Percentiles rank a stretch among this genome's conserved stretches.
Conservation (phyloP, 2,113 vertebrate genomes). For the Grus americana region DNA sequence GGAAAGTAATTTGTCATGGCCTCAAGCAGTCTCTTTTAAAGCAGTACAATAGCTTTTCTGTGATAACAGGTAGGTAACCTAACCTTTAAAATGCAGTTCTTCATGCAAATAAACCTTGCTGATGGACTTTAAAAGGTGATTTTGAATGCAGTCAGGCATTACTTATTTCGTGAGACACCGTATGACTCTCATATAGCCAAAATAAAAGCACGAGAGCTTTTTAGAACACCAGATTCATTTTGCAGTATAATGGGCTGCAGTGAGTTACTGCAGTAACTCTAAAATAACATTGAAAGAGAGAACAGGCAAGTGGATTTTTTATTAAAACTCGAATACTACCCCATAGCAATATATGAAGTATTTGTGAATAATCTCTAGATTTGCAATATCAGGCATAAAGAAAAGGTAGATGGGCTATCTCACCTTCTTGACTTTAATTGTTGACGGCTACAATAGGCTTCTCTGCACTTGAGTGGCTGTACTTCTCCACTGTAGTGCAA, state of each 20-base stretch:
- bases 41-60: background rate
- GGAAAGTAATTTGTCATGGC: slow-evolving; percentile 33
- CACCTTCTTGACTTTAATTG: background rate
- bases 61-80: slow-evolving; percentile 13
- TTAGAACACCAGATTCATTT: background rate
- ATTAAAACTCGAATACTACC: background rate
- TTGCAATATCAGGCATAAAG: background rate
- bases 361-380: background rate
- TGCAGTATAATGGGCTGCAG: background rate
- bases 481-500: background rate
- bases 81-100: slow-evolving; percentile 40
- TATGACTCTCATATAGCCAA: background rate
- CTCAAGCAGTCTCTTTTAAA: slow-evolving; percentile 15
- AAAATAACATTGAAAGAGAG: background rate
- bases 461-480: background rate
- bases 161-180: background rate
- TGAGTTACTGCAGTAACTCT: background rate
- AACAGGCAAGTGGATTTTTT: background rate
- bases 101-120: slow-evolving; percentile 18
- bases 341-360: background rate
- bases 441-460: background rate
- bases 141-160: background rate
- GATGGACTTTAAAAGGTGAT: slow-evolving; percentile 23
- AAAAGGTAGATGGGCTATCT: background rate
- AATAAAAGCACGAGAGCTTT: background rate